Base-by-base conservation (phyloP, 2,797 vertebrate species). In the Labroides dimidiatus region DNA sequence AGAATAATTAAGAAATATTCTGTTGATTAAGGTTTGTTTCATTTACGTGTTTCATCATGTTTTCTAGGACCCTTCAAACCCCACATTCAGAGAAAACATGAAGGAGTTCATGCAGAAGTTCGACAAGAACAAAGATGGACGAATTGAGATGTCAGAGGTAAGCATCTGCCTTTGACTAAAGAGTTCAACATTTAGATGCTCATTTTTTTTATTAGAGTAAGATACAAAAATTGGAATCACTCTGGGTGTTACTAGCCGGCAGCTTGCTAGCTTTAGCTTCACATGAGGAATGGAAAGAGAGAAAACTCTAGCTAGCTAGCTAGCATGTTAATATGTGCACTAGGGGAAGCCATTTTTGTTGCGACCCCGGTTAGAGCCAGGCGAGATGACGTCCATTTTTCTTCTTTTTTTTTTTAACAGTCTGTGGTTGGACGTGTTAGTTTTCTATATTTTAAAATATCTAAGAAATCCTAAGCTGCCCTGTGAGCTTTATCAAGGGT, bases 51-150 rank as follows among this genome's bases (percentile, higher is more conserved):
- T 39, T 39, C 53, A 13, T 14, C 36, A 44, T 69, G 37, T 80
- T 84, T 87, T 59, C 6, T 82, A 97, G 96, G 95, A 95, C 61
- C 93, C 95, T 2, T 86, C 95, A 91, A 96, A 93, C 11, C 94
- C 93, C 70, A 94, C 79, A 70, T 93, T 98, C 81, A 95, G 89
- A 65, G 97, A 97, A 91, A 98, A 96, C 91, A 96, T 99, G 96
- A 98, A 96, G 93, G 96, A 97, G 50, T 99, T 99, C 91, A 99
- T 99, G 98, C 94, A 93, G 89, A 99, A 98, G 89, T 99, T 99
- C 0, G 98, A 99, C 92, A 95, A 97, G 93, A 99, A 99, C 30
- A 94, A 96, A 0, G 98, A 99, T 0, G 98, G 98, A 36, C 95
- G 95, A 72, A 99, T 99, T 15, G 97, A 99, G 92, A 96, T 99